Evolutionary conservation across 2,888 invertebrate species (phyloP), one percentile per base, ranked within the genome.

Genomic region (Melanargia galathea): DNA sequence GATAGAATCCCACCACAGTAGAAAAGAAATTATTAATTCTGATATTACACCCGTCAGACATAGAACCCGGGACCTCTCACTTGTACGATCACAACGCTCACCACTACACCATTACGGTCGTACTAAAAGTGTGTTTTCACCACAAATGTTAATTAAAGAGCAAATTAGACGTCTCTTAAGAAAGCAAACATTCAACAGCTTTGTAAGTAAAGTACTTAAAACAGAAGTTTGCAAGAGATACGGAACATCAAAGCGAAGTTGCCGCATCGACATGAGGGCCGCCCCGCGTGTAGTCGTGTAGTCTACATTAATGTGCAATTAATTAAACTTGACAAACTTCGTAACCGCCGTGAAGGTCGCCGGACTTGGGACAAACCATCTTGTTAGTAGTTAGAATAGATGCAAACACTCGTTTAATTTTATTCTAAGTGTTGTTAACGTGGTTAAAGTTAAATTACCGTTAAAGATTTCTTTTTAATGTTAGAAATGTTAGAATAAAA

Each of bases 301-400:
- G n/a, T n/a, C n/a, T n/a, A 46, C 46, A 16, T 26, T 30, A 30
- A 26, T 49, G 49, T 16, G 49, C 16, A 26, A 26, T 49, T 49
- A 49, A 49, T 49, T 13, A 49, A 49, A 26, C 16, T 49, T 8
- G 7, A 49, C 49, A 7, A 49, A 24, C 0, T n/a, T 7, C 48
- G 5, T 5, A 16, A 11, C 30, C 2, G 8, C 26, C 16, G 30
- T 3, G n/a, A 30, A 24, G 16, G 49, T 4, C 5, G 10, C 11
- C 16, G 11, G 7, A 24, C 46, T 13, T 46, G 46, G 20, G n/a
- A n/a, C 38, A 46, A 46, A 20, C 20, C 6, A 40, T 40, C 13
- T 13, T n/a, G 38, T 38, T 38, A 38, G n/a, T n/a, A 13, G n/a
- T 11, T n/a, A n/a, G n/a, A 4, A 2, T 11, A 13, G 3, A 38